These are phyloP conservation scores for Scomber japonicus DNA, from an alignment of 2,113 vertebrate species.

Conservation along the genomic window DNA sequence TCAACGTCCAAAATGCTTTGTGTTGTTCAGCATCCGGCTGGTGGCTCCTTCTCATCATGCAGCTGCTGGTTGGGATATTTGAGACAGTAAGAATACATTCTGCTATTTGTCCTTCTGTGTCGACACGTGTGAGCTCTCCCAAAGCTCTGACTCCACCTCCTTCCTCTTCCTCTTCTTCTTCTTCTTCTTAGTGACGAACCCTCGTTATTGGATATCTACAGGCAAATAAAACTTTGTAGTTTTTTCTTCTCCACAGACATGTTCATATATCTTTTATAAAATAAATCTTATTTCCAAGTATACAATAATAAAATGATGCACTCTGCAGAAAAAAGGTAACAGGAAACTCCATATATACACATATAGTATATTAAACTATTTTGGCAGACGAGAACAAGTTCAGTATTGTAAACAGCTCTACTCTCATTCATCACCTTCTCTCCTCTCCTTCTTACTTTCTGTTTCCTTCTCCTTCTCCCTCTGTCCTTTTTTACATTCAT, in stretches of 20 bases:
- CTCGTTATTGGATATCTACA: conserved; percentile 41
- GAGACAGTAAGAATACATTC: conserved; percentile 40
- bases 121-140: neutral
- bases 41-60: conserved; percentile 28
- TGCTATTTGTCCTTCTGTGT: conserved; percentile 16
- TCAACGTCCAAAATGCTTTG: neutral
- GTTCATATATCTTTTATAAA: conserved; percentile 80
- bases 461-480: neutral
- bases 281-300: conserved; percentile 82
- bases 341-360: conserved; percentile 79
- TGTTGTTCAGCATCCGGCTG: neutral
- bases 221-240: conserved; percentile 64
- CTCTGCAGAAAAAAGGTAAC: conserved; percentile 79
- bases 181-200: neutral
- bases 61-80: conserved; percentile 65
- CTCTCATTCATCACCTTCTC: conserved; percentile 18
- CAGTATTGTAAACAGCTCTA: conserved; percentile 81
- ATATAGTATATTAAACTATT: conserved; percentile 63
- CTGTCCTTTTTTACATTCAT: conserved; percentile 89
- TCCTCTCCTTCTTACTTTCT: conserved; percentile 1
- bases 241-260: conserved; percentile 55
- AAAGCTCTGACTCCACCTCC: conserved; percentile 31
- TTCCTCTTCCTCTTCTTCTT: neutral
- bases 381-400: conserved; percentile 82
- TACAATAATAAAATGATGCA: conserved; percentile 82